Evolutionary conservation across 2,888 invertebrate species (phyloP).

Genomic region (Spatulosminthurus flaviceps): DNA sequence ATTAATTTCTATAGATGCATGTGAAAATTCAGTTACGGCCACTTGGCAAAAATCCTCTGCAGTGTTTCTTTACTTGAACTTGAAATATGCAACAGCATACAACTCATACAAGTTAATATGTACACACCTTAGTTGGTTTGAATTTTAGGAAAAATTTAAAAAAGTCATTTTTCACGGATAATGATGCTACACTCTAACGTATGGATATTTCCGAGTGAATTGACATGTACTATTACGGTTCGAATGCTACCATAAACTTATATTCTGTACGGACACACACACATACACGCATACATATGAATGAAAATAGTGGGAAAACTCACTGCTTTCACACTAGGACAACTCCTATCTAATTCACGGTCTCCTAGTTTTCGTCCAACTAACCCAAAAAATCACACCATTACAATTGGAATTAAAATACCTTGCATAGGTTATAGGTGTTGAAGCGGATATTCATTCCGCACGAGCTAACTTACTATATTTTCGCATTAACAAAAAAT

Average conservation of each 20-base stretch:
- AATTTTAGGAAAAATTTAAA: too few relatives aligned
- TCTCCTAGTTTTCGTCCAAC: conserved; percentile 35
- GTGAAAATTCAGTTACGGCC: background rate
- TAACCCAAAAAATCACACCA: conserved; percentile 27
- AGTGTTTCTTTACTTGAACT: conserved; percentile 4
- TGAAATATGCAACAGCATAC: background rate
- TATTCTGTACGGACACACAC: too few relatives aligned
- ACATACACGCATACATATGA: background rate
- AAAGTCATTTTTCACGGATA: too few relatives aligned
- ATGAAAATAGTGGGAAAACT: too few relatives aligned
- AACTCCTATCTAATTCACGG: conserved; percentile 16
- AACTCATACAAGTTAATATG: too few relatives aligned
- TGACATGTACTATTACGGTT: too few relatives aligned
- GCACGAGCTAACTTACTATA: conserved; percentile 1
- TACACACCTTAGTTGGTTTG: too few relatives aligned
- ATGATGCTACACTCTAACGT: too few relatives aligned
- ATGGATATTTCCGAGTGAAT: too few relatives aligned
- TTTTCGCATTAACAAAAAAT: background rate
- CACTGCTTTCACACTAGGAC: background rate
- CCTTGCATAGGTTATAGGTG: background rate
- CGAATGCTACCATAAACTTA: too few relatives aligned
- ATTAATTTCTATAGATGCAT: too few relatives aligned
- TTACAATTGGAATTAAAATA: conserved; percentile 10
- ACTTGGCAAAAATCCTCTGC: background rate
- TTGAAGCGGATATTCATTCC: background rate